A percentile compares a stretch with the other conserved stretches of the same genome.
These are phyloP conservation scores for Acronicta aceris DNA, from an alignment of 2,888 invertebrate species.

Conservation along the genomic window DNA sequence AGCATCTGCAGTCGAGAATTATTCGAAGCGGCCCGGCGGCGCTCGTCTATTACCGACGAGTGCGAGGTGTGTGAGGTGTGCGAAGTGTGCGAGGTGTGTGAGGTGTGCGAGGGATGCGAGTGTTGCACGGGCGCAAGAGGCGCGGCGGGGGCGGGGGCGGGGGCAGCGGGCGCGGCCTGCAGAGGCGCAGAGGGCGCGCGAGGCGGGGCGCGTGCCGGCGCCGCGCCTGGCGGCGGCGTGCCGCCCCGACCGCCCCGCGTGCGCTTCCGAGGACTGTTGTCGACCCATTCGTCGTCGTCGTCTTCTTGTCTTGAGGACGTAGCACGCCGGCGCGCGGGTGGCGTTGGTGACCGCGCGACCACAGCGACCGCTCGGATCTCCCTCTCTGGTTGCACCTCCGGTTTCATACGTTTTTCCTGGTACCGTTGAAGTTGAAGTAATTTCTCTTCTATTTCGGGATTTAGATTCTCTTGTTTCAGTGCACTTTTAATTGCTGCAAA, in stretches of 20 bases:
- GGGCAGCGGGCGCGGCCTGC: constrained; percentile 23
- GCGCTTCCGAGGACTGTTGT: constrained; percentile 78
- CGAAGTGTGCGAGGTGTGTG: constrained; percentile 58
- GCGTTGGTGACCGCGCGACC: constrained; percentile 66
- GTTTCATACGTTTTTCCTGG: constrained; percentile 94
- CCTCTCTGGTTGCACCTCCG: constrained; percentile 77
- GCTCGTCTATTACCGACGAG: constrained; percentile 78
- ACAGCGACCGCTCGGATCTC: constrained; percentile 70
- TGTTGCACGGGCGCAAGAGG: constrained; percentile 21
- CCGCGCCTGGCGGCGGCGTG: constrained; percentile 71
- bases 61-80: constrained; percentile 55
- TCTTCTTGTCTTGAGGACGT: constrained; percentile 75
- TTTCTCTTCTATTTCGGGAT: constrained; percentile 98
- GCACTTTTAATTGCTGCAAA: constrained; percentile 96
- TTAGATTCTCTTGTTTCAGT: constrained; percentile 96
- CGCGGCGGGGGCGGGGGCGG: constrained; percentile 28
- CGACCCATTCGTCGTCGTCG: constrained; percentile 85
- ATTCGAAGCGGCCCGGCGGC: constrained; percentile 87
- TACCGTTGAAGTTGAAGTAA: constrained; percentile 95
- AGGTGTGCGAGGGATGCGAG: constrained; percentile 23
- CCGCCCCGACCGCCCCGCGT: constrained; percentile 55
- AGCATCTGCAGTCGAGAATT: constrained; percentile 92
- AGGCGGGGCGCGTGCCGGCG: constrained; percentile 30
- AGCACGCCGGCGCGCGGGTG: constrained; percentile 72
- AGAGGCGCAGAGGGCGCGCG: constrained; percentile 23